Base-by-base conservation (phyloP, 2,888 invertebrate species). In the Apantesis nais region DNA sequence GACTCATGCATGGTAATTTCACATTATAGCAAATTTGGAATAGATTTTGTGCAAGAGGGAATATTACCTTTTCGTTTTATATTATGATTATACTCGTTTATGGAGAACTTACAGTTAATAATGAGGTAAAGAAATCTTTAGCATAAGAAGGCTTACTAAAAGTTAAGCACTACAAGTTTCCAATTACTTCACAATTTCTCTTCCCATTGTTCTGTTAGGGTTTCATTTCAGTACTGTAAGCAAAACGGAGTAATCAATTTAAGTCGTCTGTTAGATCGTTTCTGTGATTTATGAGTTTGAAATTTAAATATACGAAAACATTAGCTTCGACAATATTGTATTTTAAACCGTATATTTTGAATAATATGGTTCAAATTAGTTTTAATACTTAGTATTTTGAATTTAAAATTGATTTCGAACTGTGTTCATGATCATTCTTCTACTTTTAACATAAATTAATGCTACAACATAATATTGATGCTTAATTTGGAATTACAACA, bases 161-260 rank as follows among this genome's bases (percentile, higher is more conserved):
- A 34, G 34, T 34, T 34, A 34, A 34, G 9, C 2, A n/a, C 22
- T 9, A 48, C 22, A 48, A 48, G 8, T 48, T 48, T 8, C 9
- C 39, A 62, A 62, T 39, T 39, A 25, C 16, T 25, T 16, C n/a
- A 41, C 5, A 29, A 22, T 67, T 61, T 67, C 44, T 61, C 60
- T 61, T 60, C n/a, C 61, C 34, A 67, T 48, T 61, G 61, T 61
- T 67, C 8, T 60, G 58, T 3, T 70, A 72, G 76, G 55, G 34
- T 62, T 48, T 61, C 48, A 22, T 39, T 62, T 31, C 25, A 29
- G 44, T 48, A 71, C 55, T 61, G 69, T 58, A 75, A 62, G 11
- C 44, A 52, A 68, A 70, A 63, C 75, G 62, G 16, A 69, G 37
- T 34, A 75, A 73, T 78, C 61, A 37, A 48, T 37, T 67, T 25